A percentile compares a stretch with the other conserved stretches of the same genome.
Conservation (phyloP, 1,140 invertebrate species). For the Xylocopa sonorina region DNA sequence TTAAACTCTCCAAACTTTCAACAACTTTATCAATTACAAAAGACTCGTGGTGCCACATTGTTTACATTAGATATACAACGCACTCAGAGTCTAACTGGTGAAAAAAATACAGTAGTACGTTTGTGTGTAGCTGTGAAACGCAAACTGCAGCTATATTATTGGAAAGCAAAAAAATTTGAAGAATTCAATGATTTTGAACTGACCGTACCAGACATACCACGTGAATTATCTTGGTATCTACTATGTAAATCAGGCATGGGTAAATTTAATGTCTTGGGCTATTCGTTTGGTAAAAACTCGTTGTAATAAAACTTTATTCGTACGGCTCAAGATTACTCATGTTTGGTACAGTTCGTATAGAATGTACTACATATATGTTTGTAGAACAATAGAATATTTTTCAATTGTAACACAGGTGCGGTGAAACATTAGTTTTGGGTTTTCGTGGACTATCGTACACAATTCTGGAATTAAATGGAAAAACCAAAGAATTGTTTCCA, state of each 20-base stretch:
- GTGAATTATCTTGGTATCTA: slow-evolving; percentile 91
- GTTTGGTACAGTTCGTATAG: too few species aligned
- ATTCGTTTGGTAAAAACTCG: too few species aligned
- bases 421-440: slow-evolving; percentile 77
- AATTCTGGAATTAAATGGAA: slow-evolving; percentile 81
- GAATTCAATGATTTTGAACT: slow-evolving; percentile 85
- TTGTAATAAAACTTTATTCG: too few species aligned
- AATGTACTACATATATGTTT: not conserved
- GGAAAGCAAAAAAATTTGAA: slow-evolving; percentile 90
- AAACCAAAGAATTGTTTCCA: slow-evolving; percentile 91
- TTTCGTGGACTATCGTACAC: slow-evolving; percentile 80
- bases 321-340: too few species aligned
- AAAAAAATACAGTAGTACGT: slow-evolving; percentile 88
- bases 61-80: slow-evolving; percentile 93
- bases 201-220: slow-evolving; percentile 91
- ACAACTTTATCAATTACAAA: slow-evolving; percentile 87
- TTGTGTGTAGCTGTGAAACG: slow-evolving; percentile 94
- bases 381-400: not conserved
- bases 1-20: slow-evolving; percentile 91
- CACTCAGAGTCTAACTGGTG: slow-evolving; percentile 85
- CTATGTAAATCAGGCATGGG: not conserved
- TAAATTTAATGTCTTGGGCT: too few species aligned
- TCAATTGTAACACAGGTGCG: slow-evolving; percentile 69
- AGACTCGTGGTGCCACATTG: slow-evolving; percentile 93
- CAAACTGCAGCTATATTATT: slow-evolving; percentile 94